These are phyloP conservation scores for Sebastolobus altivelis DNA, from an alignment of 2,797 vertebrate genomes.

Conservation along the genomic window DNA sequence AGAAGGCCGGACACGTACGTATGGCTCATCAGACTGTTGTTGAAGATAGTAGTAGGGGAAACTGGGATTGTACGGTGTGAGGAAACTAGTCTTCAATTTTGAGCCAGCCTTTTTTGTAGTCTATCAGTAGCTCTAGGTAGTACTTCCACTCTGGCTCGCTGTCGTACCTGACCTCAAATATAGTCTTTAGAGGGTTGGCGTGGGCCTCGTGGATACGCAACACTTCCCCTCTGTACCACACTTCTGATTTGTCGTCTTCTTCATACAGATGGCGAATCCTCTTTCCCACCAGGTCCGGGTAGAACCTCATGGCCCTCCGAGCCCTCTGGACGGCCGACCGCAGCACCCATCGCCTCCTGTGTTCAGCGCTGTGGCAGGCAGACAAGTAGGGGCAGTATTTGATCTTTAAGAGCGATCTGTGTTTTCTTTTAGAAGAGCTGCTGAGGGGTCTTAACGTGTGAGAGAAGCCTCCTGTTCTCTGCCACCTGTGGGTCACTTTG, in stretches of 20 bases:
- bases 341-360: conserved; percentile 80
- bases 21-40: background rate
- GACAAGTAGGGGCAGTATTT: conserved; percentile 86
- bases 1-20: background rate
- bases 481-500: conserved; percentile 47
- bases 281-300: conserved; percentile 88
- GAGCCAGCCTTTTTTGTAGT: conserved; percentile 91
- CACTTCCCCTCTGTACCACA: conserved; percentile 88
- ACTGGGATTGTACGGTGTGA: background rate
- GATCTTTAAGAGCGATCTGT: conserved; percentile 75
- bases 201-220: conserved; percentile 84
- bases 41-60: background rate
- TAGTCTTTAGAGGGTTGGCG: conserved; percentile 86
- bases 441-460: conserved; percentile 49
- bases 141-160: conserved; percentile 90
- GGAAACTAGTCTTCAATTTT: conserved; percentile 81
- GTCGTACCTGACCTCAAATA: conserved; percentile 90
- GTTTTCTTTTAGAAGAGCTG: conserved; percentile 64
- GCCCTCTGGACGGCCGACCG: conserved; percentile 79
- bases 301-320: conserved; percentile 58
- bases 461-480: conserved; percentile 50
- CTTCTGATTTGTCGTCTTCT: conserved; percentile 88
- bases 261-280: conserved; percentile 89
- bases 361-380: conserved; percentile 71
- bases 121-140: conserved; percentile 89